Percentiles rank a stretch among this genome's conserved stretches.
Conservation (phyloP, 2,797 vertebrate genomes). For the Ammospiza maritima region DNA sequence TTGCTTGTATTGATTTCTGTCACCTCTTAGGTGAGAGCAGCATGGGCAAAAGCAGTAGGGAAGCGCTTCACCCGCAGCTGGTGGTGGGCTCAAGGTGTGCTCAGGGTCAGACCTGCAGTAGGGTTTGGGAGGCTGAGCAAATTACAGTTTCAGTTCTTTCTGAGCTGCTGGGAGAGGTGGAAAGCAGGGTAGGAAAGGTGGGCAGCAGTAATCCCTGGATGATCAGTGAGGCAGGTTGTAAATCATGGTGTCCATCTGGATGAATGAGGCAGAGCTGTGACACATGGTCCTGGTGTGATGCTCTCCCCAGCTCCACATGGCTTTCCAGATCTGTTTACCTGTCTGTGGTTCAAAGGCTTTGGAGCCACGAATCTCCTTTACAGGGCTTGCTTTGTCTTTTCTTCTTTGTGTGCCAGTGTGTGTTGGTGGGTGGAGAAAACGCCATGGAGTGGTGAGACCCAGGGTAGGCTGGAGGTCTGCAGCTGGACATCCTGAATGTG, state of each 20-base stretch:
- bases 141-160: neutral
- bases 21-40: neutral
- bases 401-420: neutral
- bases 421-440: neutral
- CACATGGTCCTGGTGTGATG: neutral
- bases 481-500: fast-evolving
- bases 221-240: neutral
- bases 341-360: neutral
- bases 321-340: neutral
- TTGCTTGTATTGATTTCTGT: neutral
- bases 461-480: neutral
- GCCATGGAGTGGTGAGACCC: fast-evolving
- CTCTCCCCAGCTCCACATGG: fast-evolving
- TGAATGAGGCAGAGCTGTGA: neutral
- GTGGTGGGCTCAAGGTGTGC: neutral
- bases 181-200: neutral
- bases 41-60: neutral
- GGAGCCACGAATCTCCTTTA: neutral
- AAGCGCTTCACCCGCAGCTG: neutral
- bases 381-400: neutral
- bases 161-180: neutral
- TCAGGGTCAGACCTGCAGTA: neutral
- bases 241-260: neutral
- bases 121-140: neutral
- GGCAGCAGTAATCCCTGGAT: neutral